Base-by-base conservation (phyloP, 1,140 invertebrate genomes). In the Mactra quadrangularis region DNA sequence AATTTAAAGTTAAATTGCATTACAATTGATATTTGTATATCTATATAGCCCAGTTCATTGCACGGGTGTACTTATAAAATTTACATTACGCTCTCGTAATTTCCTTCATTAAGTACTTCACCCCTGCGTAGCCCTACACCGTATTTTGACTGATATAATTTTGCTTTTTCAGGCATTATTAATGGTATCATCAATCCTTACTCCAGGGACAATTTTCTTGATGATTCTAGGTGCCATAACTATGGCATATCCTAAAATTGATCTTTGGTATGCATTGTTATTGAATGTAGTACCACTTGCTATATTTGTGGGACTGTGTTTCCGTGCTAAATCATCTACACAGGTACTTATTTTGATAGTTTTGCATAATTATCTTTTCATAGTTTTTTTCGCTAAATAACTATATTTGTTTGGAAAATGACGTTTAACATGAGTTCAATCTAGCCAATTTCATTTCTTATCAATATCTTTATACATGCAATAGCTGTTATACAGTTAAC, bases 121-220 rank as follows among this genome's bases (percentile, higher is more conserved):
- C n/a, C n/a, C n/a, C n/a, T n/a, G n/a, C n/a, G n/a, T n/a, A n/a
- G n/a, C n/a, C n/a, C n/a, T n/a, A n/a, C n/a, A n/a, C n/a, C n/a
- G n/a, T n/a, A n/a, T n/a, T n/a, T n/a, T n/a, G n/a, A n/a, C n/a
- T n/a, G n/a, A n/a, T n/a, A n/a, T n/a, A n/a, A n/a, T n/a, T n/a
- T n/a, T n/a, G n/a, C n/a, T n/a, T 41, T 41, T 87, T 60, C 87
- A 90, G 47, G 70, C 62, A 13, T 64, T 84, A 13, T 55, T 88
- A 87, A 93, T 95, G 89, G 86, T 94, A 11, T 95, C 94, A 9
- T 94, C 94, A 0, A 93, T 95, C 68, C 86, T 95, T 0, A 95
- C 95, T 25, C 95, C 95, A 6, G 95, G 95, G 27, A 95, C 94
- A 3, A 95, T 95, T 55, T 95, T 95, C 77, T 92, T 95, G 19